phyloP scores from a whole-genome alignment of 2,888 invertebrate species.

The Hofmannophila pseudospretella region DNA sequence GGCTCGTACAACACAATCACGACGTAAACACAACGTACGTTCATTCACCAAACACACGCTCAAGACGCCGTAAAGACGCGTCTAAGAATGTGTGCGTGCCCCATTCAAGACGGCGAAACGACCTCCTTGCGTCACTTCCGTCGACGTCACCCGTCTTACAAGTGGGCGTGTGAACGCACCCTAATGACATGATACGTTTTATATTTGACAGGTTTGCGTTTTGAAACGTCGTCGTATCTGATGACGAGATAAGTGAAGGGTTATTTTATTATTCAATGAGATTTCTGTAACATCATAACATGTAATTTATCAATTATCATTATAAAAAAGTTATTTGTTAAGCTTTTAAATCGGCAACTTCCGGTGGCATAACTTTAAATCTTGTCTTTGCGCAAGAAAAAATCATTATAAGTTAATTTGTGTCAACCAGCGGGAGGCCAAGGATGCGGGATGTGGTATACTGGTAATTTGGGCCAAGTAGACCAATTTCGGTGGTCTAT shows the following conservation, averaged over 20 bases:
- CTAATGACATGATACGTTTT: slow-evolving; percentile 40
- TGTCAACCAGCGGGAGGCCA: slow-evolving; percentile 44
- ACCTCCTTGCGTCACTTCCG: slow-evolving; percentile 67
- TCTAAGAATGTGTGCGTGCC: slow-evolving; percentile 47
- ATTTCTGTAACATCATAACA: slow-evolving; percentile 32
- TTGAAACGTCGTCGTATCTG: slow-evolving; percentile 20
- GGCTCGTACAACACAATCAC: slow-evolving; percentile 37
- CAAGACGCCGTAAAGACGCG: slow-evolving; percentile 24
- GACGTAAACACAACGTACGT: slow-evolving; percentile 49
- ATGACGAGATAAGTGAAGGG: slow-evolving; percentile 54
- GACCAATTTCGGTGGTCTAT: slow-evolving; percentile 60
- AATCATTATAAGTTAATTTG: slow-evolving; percentile 37
- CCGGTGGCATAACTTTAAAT: slow-evolving; percentile 19
- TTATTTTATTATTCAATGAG: slow-evolving; percentile 23
- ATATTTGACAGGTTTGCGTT: slow-evolving; percentile 53
- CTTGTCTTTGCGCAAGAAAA: slow-evolving; percentile 31
- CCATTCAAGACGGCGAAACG: slow-evolving; percentile 55
- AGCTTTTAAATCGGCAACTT: slow-evolving; percentile 13
- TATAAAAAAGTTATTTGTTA: slow-evolving; percentile 18
- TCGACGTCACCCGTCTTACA: slow-evolving; percentile 61
- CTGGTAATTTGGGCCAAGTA: slow-evolving; percentile 72
- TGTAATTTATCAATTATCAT: slow-evolving; percentile 34
- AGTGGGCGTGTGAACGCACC: slow-evolving; percentile 63
- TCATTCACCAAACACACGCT: slow-evolving; percentile 51
- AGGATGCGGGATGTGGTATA: slow-evolving; percentile 66